Percentiles rank a stretch among this genome's conserved stretches.
These are phyloP conservation scores for Xenentodon cancila DNA, from an alignment of 2,797 vertebrate genomes.

Conservation along the genomic window DNA sequence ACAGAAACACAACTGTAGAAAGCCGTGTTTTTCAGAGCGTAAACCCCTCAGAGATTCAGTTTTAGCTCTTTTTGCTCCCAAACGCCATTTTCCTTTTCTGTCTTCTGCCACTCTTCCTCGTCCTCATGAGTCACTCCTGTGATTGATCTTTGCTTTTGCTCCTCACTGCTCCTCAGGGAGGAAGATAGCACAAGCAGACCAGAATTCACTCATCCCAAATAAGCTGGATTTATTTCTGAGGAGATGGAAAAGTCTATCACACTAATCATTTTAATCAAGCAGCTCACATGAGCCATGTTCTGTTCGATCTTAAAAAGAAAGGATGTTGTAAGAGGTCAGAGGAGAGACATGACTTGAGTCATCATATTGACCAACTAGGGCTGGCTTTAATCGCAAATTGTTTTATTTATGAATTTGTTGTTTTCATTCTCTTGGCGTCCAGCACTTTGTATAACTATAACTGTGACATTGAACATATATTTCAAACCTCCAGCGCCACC, in stretches of 20 bases:
- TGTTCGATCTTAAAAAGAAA: background rate
- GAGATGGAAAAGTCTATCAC: background rate
- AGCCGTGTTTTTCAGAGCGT: background rate
- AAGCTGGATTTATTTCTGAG: background rate
- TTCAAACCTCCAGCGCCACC: no score
- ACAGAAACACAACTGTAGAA: background rate
- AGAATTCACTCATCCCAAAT: background rate
- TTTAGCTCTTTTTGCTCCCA: background rate
- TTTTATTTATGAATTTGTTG: no score
- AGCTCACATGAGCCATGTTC: background rate
- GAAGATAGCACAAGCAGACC: slow-evolving; percentile 8
- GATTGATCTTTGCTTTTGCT: slow-evolving; percentile 19
- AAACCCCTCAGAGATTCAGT: background rate
- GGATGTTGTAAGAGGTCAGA: no score
- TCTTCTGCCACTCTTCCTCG: background rate
- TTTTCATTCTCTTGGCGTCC: no score
- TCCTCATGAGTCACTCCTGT: background rate
- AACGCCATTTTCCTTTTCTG: background rate
- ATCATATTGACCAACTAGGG: no score
- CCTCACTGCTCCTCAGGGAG: background rate
- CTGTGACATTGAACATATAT: no score
- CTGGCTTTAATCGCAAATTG: no score
- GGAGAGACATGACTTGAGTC: no score
- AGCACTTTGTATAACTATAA: no score
- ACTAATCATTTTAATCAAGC: background rate